Conservation (phyloP, 1,140 invertebrate species). For the Leptopilina clavipes region DNA sequence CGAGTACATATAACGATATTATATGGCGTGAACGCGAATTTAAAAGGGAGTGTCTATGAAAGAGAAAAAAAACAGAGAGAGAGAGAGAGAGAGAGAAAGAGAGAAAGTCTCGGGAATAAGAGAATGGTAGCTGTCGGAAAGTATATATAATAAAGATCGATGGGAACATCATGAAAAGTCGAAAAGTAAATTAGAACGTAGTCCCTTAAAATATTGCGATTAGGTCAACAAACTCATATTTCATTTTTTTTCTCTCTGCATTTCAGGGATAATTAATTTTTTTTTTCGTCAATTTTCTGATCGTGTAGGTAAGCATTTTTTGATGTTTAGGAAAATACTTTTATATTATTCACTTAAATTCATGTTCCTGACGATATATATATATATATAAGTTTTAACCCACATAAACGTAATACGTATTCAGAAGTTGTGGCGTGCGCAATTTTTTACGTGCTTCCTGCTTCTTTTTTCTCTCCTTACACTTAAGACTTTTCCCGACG, state of each 20-base stretch:
- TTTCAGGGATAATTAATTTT: not conserved
- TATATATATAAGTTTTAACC: conserved; percentile 11
- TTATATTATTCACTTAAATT: conserved; percentile 31
- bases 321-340: not conserved
- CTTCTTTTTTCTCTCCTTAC: not conserved
- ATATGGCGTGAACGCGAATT: not conserved
- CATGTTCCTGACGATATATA: no score
- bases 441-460: conserved; percentile 25
- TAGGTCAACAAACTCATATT: not conserved
- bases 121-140: conserved; percentile 55
- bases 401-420: conserved; percentile 25
- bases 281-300: no score
- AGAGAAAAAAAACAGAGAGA: no score
- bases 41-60: conserved; percentile 32
- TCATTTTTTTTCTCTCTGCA: not conserved
- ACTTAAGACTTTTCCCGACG: conserved; percentile 18
- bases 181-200: conserved; percentile 57
- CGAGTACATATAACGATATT: conserved; percentile 19
- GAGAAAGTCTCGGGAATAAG: not conserved
- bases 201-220: conserved; percentile 36
- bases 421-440: conserved; percentile 8
- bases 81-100: not conserved
- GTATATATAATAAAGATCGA: conserved; percentile 62
- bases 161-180: conserved; percentile 54
- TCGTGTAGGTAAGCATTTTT: no score